phyloP scores from a whole-genome alignment of 2,113 vertebrate species.

The Pachycephala philippinensis region DNA sequence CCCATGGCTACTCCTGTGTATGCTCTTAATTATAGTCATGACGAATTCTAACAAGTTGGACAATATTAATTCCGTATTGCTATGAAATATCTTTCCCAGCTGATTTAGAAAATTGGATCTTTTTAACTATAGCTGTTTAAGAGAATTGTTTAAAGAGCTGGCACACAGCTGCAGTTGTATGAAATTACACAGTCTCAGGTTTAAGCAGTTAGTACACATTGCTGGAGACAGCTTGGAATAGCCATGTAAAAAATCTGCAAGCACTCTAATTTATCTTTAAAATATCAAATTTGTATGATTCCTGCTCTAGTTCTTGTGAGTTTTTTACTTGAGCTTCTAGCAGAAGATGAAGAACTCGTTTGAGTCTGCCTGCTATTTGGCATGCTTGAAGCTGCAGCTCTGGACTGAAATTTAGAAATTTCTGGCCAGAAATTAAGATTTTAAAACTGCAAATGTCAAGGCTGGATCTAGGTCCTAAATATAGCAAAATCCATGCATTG shows the following conservation, averaged over 20 bases:
- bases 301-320: background rate
- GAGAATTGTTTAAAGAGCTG: background rate
- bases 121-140: background rate
- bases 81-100: background rate
- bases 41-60: constrained; percentile 29
- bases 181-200: background rate
- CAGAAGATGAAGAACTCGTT: background rate
- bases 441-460: background rate
- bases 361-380: background rate
- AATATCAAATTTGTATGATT: background rate
- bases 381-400: background rate
- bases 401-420: background rate
- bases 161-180: background rate
- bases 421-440: background rate
- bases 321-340: background rate
- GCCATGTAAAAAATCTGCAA: background rate
- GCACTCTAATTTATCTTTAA: background rate
- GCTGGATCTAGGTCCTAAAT: background rate
- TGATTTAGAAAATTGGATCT: background rate
- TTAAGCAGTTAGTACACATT: background rate
- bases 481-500: background rate
- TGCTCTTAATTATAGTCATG: constrained; percentile 34
- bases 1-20: background rate
- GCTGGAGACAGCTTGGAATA: background rate
- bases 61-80: background rate